These are phyloP conservation scores for Alectura lathami DNA, from an alignment of 2,113 vertebrate genomes.

Conservation along the genomic window DNA sequence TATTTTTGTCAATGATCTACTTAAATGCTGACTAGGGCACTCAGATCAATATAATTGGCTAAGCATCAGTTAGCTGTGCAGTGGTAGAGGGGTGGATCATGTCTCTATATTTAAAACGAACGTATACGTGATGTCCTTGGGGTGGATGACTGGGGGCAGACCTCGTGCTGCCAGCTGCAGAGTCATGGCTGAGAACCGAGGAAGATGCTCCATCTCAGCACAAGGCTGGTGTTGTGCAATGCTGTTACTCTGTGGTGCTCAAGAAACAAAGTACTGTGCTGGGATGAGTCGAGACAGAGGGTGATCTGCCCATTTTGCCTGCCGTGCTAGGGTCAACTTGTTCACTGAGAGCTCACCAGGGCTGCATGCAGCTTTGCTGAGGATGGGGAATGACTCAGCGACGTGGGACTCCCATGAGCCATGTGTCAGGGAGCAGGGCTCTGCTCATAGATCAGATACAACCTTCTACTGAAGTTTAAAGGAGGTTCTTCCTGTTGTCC, in stretches of 20 bases:
- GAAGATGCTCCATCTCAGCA: not conserved
- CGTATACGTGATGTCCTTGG: not conserved
- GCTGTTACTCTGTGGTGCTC: not conserved
- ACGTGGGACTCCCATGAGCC: not conserved
- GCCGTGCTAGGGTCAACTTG: not conserved
- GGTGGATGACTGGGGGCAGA: not conserved
- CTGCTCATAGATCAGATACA: not conserved
- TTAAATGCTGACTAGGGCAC: conserved; percentile 42
- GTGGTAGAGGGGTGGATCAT: not conserved
- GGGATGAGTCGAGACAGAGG: not conserved
- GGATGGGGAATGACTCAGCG: not conserved
- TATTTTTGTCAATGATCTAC: conserved; percentile 59
- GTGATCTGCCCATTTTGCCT: rapidly evolving
- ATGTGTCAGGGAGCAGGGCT: rapidly evolving
- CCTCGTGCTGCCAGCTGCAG: not conserved
- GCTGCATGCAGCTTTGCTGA: not conserved
- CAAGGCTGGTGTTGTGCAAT: not conserved
- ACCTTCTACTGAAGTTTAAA: not conserved
- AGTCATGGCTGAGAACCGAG: not conserved
- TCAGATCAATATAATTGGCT: conserved; percentile 18
- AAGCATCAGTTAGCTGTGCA: not conserved
- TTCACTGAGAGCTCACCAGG: not conserved
- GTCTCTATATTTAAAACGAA: not conserved
- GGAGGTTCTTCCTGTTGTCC: not conserved
- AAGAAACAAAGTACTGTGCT: rapidly evolving